phyloP scores from a whole-genome alignment of 1,140 invertebrate species.

The Archivesica marissinica region DNA sequence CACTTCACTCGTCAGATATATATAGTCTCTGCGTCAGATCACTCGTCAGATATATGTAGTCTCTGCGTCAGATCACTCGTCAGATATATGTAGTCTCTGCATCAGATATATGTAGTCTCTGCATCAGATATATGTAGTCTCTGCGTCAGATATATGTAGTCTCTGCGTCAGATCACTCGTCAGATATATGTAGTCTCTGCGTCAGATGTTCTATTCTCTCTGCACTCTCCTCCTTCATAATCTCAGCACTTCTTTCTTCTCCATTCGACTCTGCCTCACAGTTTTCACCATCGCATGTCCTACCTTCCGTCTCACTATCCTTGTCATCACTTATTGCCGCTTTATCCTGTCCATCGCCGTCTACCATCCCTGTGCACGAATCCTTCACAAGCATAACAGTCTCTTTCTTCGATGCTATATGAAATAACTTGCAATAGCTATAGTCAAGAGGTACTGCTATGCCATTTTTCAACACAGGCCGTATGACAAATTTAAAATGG shows the following conservation, averaged over 20 bases:
- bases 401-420: constrained; percentile 38
- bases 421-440: constrained; percentile 48
- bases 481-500: constrained; percentile 51
- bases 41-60: too few species aligned
- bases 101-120: too few species aligned
- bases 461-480: constrained; percentile 54
- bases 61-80: too few species aligned
- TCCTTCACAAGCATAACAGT: constrained; percentile 15
- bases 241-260: not conserved
- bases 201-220: constrained; percentile 31
- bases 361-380: constrained; percentile 7
- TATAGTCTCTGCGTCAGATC: constrained; percentile 43
- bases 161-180: constrained; percentile 32
- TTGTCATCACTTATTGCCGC: not conserved
- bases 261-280: not conserved
- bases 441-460: constrained; percentile 57
- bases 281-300: constrained; percentile 18
- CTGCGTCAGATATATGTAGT: not conserved
- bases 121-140: constrained; percentile 28
- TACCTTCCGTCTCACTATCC: not conserved
- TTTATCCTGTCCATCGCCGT: not conserved
- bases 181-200: constrained; percentile 45
- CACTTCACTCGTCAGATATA: constrained; percentile 38
- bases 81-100: too few species aligned
- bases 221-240: not conserved